Conservation (phyloP, 2,888 invertebrate genomes). For the Strigamia maritima region DNA sequence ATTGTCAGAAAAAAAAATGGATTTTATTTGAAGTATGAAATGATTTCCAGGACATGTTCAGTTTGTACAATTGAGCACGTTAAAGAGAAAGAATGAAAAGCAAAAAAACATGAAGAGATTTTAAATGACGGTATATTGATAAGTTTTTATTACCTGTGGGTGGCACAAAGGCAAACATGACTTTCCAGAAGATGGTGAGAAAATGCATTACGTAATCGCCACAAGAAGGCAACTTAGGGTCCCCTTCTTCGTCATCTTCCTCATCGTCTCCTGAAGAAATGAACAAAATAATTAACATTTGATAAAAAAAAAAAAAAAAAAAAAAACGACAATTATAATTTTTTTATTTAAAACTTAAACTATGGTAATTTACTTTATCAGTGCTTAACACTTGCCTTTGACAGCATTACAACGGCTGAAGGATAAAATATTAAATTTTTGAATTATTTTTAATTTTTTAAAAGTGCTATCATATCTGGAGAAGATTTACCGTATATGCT, state of each 20-base stretch:
- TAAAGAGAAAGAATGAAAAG: neutral
- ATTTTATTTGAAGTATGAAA: too few relatives aligned
- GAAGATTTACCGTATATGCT: too few relatives aligned
- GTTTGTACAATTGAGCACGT: neutral
- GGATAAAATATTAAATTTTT: too few relatives aligned
- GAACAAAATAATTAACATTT: neutral
- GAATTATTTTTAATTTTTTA: too few relatives aligned
- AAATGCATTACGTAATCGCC: conserved; percentile 94
- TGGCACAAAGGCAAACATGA: conserved; percentile 94
- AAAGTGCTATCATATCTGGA: neutral
- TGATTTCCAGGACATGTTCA: neutral
- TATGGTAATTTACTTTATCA: neutral
- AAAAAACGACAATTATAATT: neutral
- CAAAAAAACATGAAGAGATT: neutral
- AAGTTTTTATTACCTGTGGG: conserved; percentile 72
- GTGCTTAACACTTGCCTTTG: neutral
- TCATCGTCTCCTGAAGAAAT: conserved; percentile 50
- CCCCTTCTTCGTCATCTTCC: conserved; percentile 55
- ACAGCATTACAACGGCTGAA: neutral
- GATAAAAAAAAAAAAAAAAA: neutral
- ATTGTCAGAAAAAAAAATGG: neutral
- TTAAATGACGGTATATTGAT: neutral
- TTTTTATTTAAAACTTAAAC: neutral
- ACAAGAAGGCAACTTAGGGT: conserved; percentile 71
- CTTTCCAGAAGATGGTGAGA: conserved; percentile 96